A percentile compares a stretch with the other conserved stretches of the same genome.
These are phyloP conservation scores for Onychostruthus taczanowskii DNA, from an alignment of 2,113 vertebrate species.

Conservation along the genomic window DNA sequence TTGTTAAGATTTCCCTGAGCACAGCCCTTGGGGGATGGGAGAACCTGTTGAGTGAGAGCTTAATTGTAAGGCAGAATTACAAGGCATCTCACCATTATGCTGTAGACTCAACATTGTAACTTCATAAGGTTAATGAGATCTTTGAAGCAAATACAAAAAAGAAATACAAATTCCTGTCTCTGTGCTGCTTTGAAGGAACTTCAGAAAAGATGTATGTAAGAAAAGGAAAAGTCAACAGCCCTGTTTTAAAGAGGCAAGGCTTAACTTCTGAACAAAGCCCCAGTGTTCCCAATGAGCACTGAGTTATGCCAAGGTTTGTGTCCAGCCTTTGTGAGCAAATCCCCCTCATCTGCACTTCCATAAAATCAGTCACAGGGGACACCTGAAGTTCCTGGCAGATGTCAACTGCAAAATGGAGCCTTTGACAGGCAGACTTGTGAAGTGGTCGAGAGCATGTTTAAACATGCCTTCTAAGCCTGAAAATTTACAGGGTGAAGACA, in stretches of 20 bases:
- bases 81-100: background rate
- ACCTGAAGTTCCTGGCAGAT: background rate
- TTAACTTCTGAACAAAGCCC: slow-evolving; percentile 19
- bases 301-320: background rate
- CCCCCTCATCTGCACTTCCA: background rate
- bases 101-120: background rate
- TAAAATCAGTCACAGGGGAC: background rate
- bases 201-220: background rate
- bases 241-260: background rate
- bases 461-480: background rate
- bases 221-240: background rate
- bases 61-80: background rate
- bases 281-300: background rate
- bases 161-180: background rate
- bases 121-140: background rate
- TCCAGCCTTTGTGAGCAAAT: background rate
- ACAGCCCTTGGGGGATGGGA: background rate
- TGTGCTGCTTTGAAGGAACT: background rate
- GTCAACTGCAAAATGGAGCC: background rate
- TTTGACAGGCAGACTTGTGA: background rate
- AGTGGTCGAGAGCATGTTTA: background rate
- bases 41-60: slow-evolving; percentile 7
- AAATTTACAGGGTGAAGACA: background rate
- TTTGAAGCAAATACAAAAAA: slow-evolving; percentile 1
- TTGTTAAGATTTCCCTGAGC: background rate